Percentiles rank a stretch among this genome's conserved stretches.
Conservation (phyloP, 2,113 vertebrate genomes). For the Ciconia boyciana region DNA sequence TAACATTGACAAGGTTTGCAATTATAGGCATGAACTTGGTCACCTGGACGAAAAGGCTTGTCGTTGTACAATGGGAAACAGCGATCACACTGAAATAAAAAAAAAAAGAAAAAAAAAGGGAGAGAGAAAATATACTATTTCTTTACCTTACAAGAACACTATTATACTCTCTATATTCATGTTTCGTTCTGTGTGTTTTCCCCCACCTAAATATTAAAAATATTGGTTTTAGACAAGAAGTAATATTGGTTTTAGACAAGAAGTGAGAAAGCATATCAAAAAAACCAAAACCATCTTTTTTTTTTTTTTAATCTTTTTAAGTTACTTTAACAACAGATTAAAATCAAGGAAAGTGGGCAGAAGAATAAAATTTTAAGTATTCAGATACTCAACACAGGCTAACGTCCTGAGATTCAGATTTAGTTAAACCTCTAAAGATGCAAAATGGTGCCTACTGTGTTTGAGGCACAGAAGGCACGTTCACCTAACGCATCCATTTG, state of each 20-base stretch:
- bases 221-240: background rate
- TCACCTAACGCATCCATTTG: background rate
- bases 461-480: background rate
- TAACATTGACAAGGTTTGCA: conserved; percentile 88
- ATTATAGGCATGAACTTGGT: conserved; percentile 80
- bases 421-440: background rate
- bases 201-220: background rate
- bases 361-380: background rate
- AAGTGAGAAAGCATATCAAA: background rate
- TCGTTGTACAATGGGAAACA: conserved; percentile 86
- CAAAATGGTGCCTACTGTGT: background rate
- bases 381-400: background rate
- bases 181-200: background rate
- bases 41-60: conserved; percentile 86
- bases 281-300: background rate
- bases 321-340: background rate
- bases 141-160: background rate
- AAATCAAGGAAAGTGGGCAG: background rate
- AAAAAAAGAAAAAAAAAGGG: background rate
- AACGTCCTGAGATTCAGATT: background rate
- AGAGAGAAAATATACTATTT: background rate
- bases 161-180: background rate
- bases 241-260: background rate
- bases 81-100: conserved; percentile 78
- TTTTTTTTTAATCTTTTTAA: background rate